Conservation (phyloP, 2,888 invertebrate species). For the Drosophila birchii region DNA sequence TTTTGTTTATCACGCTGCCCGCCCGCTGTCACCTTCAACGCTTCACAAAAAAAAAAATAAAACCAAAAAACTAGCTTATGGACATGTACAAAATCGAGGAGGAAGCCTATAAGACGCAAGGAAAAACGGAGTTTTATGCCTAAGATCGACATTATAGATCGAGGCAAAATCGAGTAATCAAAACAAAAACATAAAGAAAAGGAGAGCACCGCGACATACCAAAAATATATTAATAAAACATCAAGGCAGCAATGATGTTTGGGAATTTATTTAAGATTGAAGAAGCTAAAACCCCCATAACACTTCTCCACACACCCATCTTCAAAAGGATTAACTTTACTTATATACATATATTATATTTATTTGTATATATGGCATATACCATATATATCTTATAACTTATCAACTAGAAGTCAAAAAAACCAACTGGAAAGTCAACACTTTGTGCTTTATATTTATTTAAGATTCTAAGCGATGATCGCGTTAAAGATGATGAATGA, state of each 20-base stretch:
- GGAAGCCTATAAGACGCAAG: constrained; percentile 94
- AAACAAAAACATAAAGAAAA: constrained; percentile 16
- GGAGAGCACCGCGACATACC: constrained; percentile 37
- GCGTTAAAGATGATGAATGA: constrained; percentile 8
- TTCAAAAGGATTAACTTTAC: constrained; percentile 30
- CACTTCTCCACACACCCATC: constrained; percentile 24
- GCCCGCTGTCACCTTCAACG: constrained; percentile 50
- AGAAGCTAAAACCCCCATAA: constrained; percentile 33
- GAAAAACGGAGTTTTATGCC: constrained; percentile 95
- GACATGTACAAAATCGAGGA: constrained; percentile 98
- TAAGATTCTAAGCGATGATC: constrained; percentile 60
- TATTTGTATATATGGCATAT: constrained; percentile 33
- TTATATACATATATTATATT: constrained; percentile 12
- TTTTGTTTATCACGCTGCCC: constrained; percentile 54
- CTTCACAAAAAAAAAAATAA: constrained; percentile 11
- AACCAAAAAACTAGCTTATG: constrained; percentile 87
- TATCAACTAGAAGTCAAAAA: constrained; percentile 56
- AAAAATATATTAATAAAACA: constrained; percentile 5
- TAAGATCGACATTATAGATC: constrained; percentile 83
- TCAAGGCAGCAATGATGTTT: constrained; percentile 17
- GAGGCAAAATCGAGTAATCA: constrained; percentile 7
- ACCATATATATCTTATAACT: constrained; percentile 23
- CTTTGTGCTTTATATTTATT: constrained; percentile 78
- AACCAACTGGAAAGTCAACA: constrained; percentile 58
- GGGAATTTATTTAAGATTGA: constrained; percentile 19